Conservation (phyloP, 1,140 invertebrate genomes). For the Lethrus apterus region DNA sequence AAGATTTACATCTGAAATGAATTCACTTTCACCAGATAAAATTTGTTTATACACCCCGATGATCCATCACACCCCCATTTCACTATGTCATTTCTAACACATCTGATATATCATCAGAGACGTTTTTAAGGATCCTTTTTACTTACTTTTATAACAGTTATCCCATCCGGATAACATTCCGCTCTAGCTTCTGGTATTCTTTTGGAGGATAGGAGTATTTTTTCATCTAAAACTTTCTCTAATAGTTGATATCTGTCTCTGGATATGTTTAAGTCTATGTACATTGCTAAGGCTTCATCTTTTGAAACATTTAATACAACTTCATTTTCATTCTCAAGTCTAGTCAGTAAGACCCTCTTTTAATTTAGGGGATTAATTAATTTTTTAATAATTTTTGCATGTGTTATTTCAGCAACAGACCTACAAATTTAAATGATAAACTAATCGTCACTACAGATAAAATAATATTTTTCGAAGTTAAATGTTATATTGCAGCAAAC, state of each 20-base stretch:
- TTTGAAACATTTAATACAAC: not conserved
- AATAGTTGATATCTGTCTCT: slow-evolving; percentile 2
- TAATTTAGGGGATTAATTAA: not conserved
- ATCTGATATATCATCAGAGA: not conserved
- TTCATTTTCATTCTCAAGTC: not conserved
- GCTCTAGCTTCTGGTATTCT: slow-evolving; percentile 1
- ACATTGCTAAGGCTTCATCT: not conserved
- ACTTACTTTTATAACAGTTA: not conserved
- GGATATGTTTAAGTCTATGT: too few relatives aligned
- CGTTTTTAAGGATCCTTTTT: not conserved
- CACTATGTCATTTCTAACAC: not conserved
- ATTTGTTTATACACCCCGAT: slow-evolving; percentile 1
- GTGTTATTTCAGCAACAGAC: too few relatives aligned
- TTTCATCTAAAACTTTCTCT: not conserved
- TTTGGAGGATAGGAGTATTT: not conserved
- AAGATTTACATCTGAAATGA: slow-evolving; percentile 6
- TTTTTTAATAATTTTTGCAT: too few relatives aligned
- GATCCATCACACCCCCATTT: slow-evolving; percentile 3
- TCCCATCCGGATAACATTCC: not conserved
- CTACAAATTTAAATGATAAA: too few relatives aligned
- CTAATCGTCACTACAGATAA: too few relatives aligned
- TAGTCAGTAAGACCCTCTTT: not conserved
- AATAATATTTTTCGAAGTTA: too few relatives aligned
- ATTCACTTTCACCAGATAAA: too few relatives aligned
- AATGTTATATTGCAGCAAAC: too few relatives aligned